A percentile compares a stretch with the other conserved stretches of the same genome.
These are phyloP conservation scores for Peromyscus aztecus DNA, from an alignment of 2,797 vertebrate species.

Conservation along the genomic window DNA sequence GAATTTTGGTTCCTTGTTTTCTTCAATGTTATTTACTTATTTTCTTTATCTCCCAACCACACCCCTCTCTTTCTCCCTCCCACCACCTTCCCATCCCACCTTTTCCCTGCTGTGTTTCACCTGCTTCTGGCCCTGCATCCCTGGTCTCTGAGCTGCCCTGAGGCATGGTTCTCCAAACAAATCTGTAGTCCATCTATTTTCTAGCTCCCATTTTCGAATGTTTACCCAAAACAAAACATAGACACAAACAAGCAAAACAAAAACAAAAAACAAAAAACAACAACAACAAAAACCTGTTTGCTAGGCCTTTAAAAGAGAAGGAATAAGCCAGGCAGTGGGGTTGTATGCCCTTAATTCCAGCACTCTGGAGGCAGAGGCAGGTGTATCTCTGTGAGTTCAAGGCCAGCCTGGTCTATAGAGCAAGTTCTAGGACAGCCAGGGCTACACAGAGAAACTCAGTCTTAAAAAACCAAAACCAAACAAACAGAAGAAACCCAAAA, in stretches of 20 bases:
- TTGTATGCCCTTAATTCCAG: neutral
- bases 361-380: neutral
- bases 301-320: neutral
- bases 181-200: neutral
- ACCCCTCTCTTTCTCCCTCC: neutral
- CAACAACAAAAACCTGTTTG: neutral
- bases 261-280: neutral
- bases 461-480: neutral
- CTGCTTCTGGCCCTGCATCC: neutral
- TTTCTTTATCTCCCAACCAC: neutral
- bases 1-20: neutral
- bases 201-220: neutral
- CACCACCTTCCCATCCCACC: neutral
- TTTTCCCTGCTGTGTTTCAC: neutral
- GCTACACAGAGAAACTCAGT: neutral
- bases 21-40: neutral
- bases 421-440: neutral
- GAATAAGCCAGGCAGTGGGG: neutral
- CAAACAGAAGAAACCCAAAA: neutral
- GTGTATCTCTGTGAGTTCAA: neutral
- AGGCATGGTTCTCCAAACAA: no score
- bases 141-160: neutral
- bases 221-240: constrained; percentile 25
- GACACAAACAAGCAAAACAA: neutral
- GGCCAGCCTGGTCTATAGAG: neutral